Evolutionary conservation across 1,140 invertebrate genomes (phyloP).

Genomic region (Paraescarpia echinospica): DNA sequence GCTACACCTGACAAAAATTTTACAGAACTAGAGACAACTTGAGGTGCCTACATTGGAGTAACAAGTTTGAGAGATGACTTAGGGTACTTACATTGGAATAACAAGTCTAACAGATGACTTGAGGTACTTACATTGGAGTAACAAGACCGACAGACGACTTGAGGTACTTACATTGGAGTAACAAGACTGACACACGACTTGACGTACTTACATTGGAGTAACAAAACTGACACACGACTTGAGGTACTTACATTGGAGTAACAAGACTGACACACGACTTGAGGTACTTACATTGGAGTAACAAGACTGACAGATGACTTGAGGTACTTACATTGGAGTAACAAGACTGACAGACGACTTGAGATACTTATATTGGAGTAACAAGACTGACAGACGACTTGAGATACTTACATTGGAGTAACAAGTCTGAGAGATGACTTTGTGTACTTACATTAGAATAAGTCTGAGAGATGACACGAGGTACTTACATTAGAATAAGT

Average conservation of each 20-base stretch:
- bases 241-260: no score
- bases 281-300: no score
- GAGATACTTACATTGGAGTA: background rate
- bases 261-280: no score
- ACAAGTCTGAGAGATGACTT: background rate
- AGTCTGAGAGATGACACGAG: constrained; percentile 47
- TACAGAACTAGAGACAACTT: no score
- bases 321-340: background rate
- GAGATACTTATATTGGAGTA: constrained; percentile 14
- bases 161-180: background rate
- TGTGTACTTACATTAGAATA: constrained; percentile 10
- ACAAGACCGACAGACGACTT: background rate
- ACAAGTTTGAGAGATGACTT: background rate
- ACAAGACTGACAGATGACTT: no score
- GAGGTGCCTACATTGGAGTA: background rate
- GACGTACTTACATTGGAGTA: background rate
- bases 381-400: no score
- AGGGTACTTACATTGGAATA: constrained; percentile 22
- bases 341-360: background rate
- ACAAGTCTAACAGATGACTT: constrained; percentile 8
- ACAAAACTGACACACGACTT: background rate
- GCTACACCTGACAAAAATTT: no score
- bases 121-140: background rate
- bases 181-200: background rate
- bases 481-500: constrained; percentile 69